A percentile compares a stretch with the other conserved stretches of the same genome.
Evolutionary conservation across 2,888 invertebrate genomes (phyloP).

Genomic region (Cerastis rubricosa): DNA sequence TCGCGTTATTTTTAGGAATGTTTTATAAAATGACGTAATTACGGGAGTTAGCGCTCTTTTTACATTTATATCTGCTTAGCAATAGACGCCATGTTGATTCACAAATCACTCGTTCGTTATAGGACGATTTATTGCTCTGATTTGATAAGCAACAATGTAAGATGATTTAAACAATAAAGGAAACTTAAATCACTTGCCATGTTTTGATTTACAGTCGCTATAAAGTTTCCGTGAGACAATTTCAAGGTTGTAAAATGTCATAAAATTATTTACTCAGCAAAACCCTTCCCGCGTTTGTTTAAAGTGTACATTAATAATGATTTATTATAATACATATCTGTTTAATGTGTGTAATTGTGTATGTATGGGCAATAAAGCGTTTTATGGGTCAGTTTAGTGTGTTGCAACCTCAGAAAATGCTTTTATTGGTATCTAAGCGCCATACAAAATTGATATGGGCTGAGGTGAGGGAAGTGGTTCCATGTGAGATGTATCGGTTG

Average conservation of each 20-base stretch:
- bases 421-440: conserved; percentile 87
- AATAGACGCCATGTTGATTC: conserved; percentile 64
- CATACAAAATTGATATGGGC: conserved; percentile 78
- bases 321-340: conserved; percentile 86
- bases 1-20: conserved; percentile 56
- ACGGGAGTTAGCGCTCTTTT: conserved; percentile 52
- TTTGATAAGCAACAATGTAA: conserved; percentile 80
- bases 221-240: conserved; percentile 84
- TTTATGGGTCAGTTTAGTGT: conserved; percentile 87
- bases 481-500: conserved; percentile 61
- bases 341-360: conserved; percentile 89
- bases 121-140: conserved; percentile 70
- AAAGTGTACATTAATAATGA: conserved; percentile 85
- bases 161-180: conserved; percentile 74
- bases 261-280: conserved; percentile 84
- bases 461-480: conserved; percentile 71
- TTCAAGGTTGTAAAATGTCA: conserved; percentile 83
- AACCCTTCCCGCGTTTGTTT: conserved; percentile 85
- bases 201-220: conserved; percentile 79
- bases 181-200: conserved; percentile 79
- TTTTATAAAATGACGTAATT: conserved; percentile 56
- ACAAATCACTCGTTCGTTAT: conserved; percentile 72
- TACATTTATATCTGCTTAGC: conserved; percentile 58
- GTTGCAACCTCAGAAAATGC: conserved; percentile 83
- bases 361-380: conserved; percentile 86